A percentile compares a stretch with the other conserved stretches of the same genome.
Conservation (phyloP, 2,888 invertebrate species). For the Sinhomidia bicolor region DNA sequence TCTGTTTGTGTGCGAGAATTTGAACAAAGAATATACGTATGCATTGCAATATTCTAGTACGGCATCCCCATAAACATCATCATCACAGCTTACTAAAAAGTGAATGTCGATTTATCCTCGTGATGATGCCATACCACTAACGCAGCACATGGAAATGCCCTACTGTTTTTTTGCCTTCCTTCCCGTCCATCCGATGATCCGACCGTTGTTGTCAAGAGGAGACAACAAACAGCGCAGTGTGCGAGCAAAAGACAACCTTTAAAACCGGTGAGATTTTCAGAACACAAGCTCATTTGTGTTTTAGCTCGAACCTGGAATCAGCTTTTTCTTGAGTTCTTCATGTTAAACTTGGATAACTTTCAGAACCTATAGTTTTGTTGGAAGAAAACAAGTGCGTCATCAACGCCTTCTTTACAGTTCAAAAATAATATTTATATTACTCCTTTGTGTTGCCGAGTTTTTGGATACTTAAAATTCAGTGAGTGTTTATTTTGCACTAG, state of each 20-base stretch:
- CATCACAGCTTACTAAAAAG: too few species aligned
- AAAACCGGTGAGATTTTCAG: conserved; percentile 49
- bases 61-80: too few species aligned
- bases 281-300: conserved; percentile 52
- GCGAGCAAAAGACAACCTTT: conserved; percentile 40
- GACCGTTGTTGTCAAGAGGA: conserved; percentile 31
- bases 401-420: background rate
- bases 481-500: background rate
- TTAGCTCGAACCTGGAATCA: conserved; percentile 30
- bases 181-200: conserved; percentile 1
- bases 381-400: background rate
- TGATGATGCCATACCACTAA: too few species aligned
- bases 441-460: background rate
- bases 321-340: background rate
- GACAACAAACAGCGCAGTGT: conserved; percentile 45
- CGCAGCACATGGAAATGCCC: conserved; percentile 29
- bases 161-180: conserved; percentile 18
- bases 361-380: background rate
- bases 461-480: background rate
- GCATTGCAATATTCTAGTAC: too few species aligned
- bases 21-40: too few species aligned
- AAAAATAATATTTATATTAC: background rate
- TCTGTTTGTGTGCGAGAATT: background rate
- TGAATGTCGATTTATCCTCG: too few species aligned
- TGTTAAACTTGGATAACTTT: background rate